Evolutionary conservation across 2,797 vertebrate species (phyloP), one percentile per base, ranked within the genome.

Genomic region (Denticeps clupeoides): DNA sequence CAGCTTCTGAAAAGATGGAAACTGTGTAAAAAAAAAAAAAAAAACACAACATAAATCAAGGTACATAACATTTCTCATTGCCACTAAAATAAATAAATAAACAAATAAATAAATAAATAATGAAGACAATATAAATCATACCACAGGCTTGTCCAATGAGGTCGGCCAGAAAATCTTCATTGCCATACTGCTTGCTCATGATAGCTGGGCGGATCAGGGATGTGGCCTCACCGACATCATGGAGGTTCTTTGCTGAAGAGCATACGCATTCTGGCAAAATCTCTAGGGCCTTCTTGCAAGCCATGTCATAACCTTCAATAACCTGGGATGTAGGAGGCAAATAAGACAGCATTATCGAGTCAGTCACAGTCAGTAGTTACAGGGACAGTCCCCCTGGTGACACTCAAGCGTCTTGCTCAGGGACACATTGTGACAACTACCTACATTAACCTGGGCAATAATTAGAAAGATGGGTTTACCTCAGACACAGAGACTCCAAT

Each of bases 181-280:
- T 92, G 52, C 94, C 95, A 1, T 93, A 96, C 18, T 98, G 93
- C 70, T 98, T 99, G 67, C 93, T 97, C 87, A 93, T 95, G 45
- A 99, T 70, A 1, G 94, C 82, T 0, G 93, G 84, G 16, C 82
- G 88, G 50, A 99, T 81, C 26, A 92, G 57, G 54, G 89, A 72
- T 0, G 87, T 78, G 2, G 82, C 89, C 68, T 94, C 92, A 0
- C 86, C 80, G 4, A 82, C n/a, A 44, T 97, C 86, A 1, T 74
- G 78, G 41, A 98, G 85, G 64, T 92, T 87, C 72, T 93, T 87
- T 43, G 86, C 91, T 58, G 91, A 92, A 41, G 84, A 82, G 64
- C 93, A 96, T 0, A 91, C 84, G 13, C 93, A 82, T 24, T 91
- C 88, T 3, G 88, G 87, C 46, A 99, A 84, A 67, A 97, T 82